A percentile compares a stretch with the other conserved stretches of the same genome.
Conservation (phyloP, 2,113 vertebrate genomes). For the Probosciger aterrimus region DNA sequence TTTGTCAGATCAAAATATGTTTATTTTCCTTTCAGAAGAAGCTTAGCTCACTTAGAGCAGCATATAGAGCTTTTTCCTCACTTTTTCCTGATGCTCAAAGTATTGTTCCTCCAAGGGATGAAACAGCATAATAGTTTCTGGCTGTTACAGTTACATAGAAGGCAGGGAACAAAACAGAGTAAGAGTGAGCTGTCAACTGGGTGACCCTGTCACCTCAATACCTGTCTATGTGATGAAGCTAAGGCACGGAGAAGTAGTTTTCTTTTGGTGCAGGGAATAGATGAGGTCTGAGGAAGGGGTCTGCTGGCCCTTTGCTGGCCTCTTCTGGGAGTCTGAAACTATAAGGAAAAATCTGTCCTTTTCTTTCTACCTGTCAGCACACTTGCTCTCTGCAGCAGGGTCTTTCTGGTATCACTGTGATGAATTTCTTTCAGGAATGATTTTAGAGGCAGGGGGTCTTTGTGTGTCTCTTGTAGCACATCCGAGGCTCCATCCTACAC, state of each 20-base stretch:
- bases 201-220: not conserved
- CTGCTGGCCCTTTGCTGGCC: not conserved
- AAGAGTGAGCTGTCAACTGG: not conserved
- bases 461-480: not conserved
- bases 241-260: not conserved
- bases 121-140: not conserved
- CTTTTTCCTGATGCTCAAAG: not conserved
- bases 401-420: not conserved
- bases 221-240: not conserved
- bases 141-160: not conserved
- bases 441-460: not conserved
- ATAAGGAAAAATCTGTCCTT: not conserved
- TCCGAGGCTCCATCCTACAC: not conserved
- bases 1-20: not conserved
- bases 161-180: not conserved
- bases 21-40: constrained; percentile 1
- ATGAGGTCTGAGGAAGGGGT: not conserved
- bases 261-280: not conserved
- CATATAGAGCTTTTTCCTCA: not conserved
- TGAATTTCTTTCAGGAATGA: not conserved
- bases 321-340: not conserved
- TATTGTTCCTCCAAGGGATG: not conserved
- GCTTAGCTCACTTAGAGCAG: not conserved
- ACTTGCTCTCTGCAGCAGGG: not conserved
- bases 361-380: not conserved